Evolutionary conservation across 2,113 vertebrate genomes (phyloP).

Genomic region (Columba livia): DNA sequence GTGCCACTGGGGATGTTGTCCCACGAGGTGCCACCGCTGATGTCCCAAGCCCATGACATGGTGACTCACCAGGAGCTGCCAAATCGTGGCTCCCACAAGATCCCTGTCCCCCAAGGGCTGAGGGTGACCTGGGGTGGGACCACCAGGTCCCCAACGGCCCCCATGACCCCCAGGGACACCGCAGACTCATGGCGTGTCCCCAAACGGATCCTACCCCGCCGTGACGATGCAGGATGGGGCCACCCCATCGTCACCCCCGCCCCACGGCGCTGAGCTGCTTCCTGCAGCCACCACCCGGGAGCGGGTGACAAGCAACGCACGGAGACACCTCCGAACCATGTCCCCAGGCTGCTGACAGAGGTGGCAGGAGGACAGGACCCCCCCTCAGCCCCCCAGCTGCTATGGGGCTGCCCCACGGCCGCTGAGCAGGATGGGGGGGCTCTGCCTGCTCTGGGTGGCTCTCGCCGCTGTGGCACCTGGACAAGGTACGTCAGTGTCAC

Average conservation of each 20-base stretch:
- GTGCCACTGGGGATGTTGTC: not conserved
- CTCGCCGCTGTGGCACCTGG: not conserved
- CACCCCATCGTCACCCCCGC: not conserved
- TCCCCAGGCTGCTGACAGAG: not conserved
- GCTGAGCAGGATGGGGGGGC: conserved; percentile 1
- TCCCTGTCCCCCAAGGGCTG: accelerated
- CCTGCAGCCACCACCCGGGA: conserved; percentile 64
- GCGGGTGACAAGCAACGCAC: not conserved
- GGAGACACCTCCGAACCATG: not conserved
- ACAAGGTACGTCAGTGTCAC: not conserved
- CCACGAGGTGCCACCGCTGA: too few relatives aligned
- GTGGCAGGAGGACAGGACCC: not conserved
- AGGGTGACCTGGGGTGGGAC: not conserved
- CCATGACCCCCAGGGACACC: not conserved
- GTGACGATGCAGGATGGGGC: not conserved
- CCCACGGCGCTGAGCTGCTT: conserved; percentile 34
- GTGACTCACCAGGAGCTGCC: not conserved
- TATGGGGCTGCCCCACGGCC: not conserved
- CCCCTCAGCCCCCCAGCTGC: not conserved
- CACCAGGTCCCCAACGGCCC: not conserved
- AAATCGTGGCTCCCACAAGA: not conserved
- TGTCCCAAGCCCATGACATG: accelerated
- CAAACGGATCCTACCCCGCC: too few relatives aligned
- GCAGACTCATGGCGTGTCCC: too few relatives aligned
- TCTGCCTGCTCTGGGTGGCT: conserved; percentile 4